These are phyloP conservation scores for Columbina picui DNA, from an alignment of 2,113 vertebrate species.

Conservation along the genomic window DNA sequence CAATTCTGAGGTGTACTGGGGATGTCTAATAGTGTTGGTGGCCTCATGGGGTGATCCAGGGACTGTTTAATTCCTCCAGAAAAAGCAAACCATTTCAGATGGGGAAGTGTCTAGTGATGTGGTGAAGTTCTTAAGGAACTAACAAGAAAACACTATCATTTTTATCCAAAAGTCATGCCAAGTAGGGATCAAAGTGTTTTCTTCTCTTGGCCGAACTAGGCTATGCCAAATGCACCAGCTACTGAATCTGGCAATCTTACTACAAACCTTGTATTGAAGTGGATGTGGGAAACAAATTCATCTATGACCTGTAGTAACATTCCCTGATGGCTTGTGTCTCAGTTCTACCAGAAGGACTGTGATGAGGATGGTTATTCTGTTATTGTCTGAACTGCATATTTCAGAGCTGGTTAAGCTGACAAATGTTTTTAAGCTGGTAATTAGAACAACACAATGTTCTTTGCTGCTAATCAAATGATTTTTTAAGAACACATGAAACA, in stretches of 20 bases:
- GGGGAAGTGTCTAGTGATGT: neutral
- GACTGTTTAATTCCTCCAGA: neutral
- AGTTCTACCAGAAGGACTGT: neutral
- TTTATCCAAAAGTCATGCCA: neutral
- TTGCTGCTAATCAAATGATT: neutral
- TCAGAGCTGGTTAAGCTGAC: neutral
- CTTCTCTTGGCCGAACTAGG: neutral
- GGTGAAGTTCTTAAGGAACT: neutral
- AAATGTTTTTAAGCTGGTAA: neutral
- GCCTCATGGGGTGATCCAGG: neutral
- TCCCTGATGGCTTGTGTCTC: neutral
- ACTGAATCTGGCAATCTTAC: neutral
- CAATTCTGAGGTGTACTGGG: neutral
- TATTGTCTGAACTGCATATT: neutral
- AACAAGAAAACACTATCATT: fast-evolving
- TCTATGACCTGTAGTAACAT: neutral
- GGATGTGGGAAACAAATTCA: neutral
- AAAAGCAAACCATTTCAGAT: neutral
- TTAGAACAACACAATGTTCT: neutral
- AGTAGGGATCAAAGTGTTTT: neutral
- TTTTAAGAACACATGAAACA: neutral
- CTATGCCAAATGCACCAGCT: neutral
- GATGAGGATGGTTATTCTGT: neutral
- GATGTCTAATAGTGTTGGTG: neutral
- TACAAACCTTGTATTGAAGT: neutral